Evolutionary conservation across 2,113 vertebrate species (phyloP).

Genomic region (Circaetus gallicus): DNA sequence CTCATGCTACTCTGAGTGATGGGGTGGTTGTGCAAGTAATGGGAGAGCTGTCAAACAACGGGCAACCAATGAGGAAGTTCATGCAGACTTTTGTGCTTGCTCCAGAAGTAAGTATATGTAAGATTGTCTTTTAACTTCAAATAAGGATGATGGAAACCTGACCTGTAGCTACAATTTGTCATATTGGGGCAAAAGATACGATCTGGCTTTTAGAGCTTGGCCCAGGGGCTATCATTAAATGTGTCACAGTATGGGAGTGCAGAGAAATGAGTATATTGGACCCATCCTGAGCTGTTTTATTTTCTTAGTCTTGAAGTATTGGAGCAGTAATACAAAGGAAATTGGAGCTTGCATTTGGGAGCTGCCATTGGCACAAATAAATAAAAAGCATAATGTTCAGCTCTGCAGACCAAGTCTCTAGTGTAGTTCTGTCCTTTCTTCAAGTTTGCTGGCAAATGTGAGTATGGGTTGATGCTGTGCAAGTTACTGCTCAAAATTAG

Average conservation of each 20-base stretch:
- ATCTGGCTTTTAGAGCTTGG: neutral
- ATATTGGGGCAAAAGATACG: neutral
- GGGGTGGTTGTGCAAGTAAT: constrained; percentile 97
- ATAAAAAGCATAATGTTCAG: neutral
- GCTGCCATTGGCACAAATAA: neutral
- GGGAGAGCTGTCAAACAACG: constrained; percentile 94
- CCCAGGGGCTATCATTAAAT: neutral
- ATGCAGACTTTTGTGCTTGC: constrained; percentile 99
- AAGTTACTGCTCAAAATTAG: neutral
- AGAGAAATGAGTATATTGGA: neutral
- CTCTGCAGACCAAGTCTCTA: neutral
- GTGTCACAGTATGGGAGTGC: neutral
- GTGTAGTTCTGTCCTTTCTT: neutral
- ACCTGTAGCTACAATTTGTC: neutral
- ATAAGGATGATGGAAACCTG: neutral
- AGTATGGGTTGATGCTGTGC: neutral
- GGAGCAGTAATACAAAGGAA: neutral
- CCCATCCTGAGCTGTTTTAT: neutral
- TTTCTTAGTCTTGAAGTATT: neutral
- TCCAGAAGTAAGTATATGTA: constrained; percentile 82
- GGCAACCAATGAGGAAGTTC: constrained; percentile 96
- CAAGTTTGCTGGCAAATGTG: neutral
- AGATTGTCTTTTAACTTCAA: neutral
- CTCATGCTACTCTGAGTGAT: constrained; percentile 92
- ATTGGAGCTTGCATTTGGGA: neutral